Percentiles rank a stretch among this genome's conserved stretches.
phyloP scores from a whole-genome alignment of 2,888 invertebrate species.

The Tromatobia lineatoria region DNA sequence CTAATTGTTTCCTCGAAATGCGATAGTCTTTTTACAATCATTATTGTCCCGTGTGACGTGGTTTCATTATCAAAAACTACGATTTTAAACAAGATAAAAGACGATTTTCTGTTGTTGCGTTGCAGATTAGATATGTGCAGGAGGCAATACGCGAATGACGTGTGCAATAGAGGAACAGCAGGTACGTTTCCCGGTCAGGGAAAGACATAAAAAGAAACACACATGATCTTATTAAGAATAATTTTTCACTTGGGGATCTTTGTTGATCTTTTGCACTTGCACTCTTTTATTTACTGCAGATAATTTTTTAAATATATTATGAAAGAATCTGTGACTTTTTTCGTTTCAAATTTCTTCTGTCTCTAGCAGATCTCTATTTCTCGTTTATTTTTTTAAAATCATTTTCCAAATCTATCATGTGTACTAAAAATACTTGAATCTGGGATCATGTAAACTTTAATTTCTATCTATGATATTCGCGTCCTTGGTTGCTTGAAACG shows the following conservation, averaged over 20 bases:
- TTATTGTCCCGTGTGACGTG: conserved; percentile 77
- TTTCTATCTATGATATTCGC: conserved; percentile 16
- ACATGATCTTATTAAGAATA: conserved; percentile 69
- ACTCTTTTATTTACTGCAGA: conserved; percentile 61
- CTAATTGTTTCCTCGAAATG: conserved; percentile 10
- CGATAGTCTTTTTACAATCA: not conserved
- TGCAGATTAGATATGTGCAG: conserved; percentile 99
- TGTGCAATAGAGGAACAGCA: conserved; percentile 99
- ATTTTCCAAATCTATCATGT: conserved; percentile 43
- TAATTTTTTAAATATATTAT: conserved; percentile 9
- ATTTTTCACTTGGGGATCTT: conserved; percentile 56
- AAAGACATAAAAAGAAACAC: conserved; percentile 66
- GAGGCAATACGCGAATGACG: conserved; percentile 96
- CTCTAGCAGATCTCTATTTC: conserved; percentile 35
- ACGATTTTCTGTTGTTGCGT: conserved; percentile 88
- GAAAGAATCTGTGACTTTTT: not conserved
- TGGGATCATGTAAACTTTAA: conserved; percentile 32
- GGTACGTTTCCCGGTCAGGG: conserved; percentile 89
- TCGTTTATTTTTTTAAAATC: conserved; percentile 11
- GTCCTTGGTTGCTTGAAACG: conserved; percentile 13
- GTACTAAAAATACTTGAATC: conserved; percentile 44
- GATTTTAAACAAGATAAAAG: conserved; percentile 76
- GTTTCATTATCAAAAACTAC: conserved; percentile 27
- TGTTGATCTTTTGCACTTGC: conserved; percentile 64
- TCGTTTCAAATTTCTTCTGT: conserved; percentile 41